Conservation (phyloP, 2,888 invertebrate species). For the Morpho achilles region DNA sequence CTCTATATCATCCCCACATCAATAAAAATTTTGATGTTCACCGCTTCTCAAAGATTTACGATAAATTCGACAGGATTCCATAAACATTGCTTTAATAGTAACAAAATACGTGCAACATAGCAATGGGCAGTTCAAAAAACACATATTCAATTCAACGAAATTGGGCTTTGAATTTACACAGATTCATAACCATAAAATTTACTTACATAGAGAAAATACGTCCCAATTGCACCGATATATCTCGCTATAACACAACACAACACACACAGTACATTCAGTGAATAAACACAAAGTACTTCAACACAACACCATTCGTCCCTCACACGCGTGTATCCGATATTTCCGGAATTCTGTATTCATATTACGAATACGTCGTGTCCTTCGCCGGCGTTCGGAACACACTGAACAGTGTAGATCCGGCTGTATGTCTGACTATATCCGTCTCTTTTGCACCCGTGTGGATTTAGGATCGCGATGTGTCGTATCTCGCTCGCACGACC, state of each 20-base stretch:
- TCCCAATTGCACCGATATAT: conserved; percentile 26
- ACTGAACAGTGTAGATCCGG: conserved; percentile 68
- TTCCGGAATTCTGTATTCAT: conserved; percentile 10
- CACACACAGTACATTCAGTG: conserved; percentile 18
- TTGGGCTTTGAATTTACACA: conserved; percentile 13
- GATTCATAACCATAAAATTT: conserved; percentile 27
- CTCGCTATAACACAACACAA: conserved; percentile 14
- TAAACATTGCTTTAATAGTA: too few species aligned
- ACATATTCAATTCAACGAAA: conserved; percentile 7
- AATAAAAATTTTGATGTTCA: too few species aligned
- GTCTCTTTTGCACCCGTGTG: conserved; percentile 44
- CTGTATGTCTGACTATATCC: conserved; percentile 44
- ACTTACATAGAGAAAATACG: conserved; percentile 40
- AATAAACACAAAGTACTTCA: conserved; percentile 3
- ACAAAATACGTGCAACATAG: too few species aligned
- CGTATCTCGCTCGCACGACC: conserved; percentile 52
- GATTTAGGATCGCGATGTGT: conserved; percentile 33
- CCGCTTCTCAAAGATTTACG: too few species aligned
- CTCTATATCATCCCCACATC: too few species aligned
- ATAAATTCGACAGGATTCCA: too few species aligned
- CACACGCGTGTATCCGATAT: conserved; percentile 29
- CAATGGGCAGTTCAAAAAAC: not conserved
- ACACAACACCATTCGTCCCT: conserved; percentile 17
- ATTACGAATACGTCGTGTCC: conserved; percentile 34
- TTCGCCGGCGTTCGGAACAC: conserved; percentile 53